Conservation (phyloP, 1,140 invertebrate species). For the Harpegnathos saltator region DNA sequence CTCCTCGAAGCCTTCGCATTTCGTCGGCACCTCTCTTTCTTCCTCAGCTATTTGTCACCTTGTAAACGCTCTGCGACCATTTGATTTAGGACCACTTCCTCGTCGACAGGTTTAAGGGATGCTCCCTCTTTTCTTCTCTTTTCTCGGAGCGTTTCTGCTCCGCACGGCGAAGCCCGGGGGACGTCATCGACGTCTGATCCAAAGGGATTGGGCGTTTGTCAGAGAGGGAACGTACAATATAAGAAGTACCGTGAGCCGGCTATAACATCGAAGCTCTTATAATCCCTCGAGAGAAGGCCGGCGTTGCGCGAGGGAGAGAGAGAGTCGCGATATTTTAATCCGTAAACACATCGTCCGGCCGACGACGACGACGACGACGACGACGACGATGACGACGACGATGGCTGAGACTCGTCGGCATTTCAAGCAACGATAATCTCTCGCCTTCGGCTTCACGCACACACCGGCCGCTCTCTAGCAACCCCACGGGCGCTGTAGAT, state of each 20-base stretch:
- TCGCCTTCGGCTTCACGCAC: conserved; percentile 57
- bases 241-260: conserved; percentile 51
- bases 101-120: conserved; percentile 32
- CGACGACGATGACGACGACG: conserved; percentile 36
- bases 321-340: conserved; percentile 76
- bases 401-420: conserved; percentile 40
- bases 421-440: conserved; percentile 69
- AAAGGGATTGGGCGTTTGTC: conserved; percentile 68
- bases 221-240: conserved; percentile 48
- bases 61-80: conserved; percentile 34
- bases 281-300: conserved; percentile 75
- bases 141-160: neutral
- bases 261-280: conserved; percentile 70
- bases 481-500: conserved; percentile 19
- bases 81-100: conserved; percentile 12
- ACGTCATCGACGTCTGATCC: conserved; percentile 53
- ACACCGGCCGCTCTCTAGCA: conserved; percentile 48
- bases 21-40: neutral
- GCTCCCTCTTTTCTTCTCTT: conserved; percentile 22
- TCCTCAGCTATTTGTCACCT: conserved; percentile 22
- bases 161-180: conserved; percentile 51
- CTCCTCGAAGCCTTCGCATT: neutral
- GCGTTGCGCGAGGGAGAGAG: conserved; percentile 27
- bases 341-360: conserved; percentile 78
- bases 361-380: conserved; percentile 44